Evolutionary conservation across 2,888 invertebrate genomes (phyloP).

Genomic region (Leptinotarsa juncta): DNA sequence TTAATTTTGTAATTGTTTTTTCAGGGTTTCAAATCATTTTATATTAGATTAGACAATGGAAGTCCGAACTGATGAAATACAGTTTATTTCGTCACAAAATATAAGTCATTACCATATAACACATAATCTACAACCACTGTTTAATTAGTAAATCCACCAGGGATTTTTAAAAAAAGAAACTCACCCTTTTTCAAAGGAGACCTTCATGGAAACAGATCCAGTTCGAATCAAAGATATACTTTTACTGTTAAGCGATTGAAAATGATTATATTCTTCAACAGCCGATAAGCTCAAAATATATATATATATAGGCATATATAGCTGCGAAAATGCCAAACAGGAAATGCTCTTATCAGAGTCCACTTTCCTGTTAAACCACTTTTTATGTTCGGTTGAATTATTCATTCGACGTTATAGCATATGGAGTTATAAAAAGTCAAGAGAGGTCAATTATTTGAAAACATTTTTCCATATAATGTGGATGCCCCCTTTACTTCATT

Average conservation of each 20-base stretch:
- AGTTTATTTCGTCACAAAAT: too few relatives aligned
- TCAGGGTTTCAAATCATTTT: too few relatives aligned
- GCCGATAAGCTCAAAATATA: slow-evolving; percentile 30
- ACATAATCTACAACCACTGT: too few relatives aligned
- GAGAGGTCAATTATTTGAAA: slow-evolving; percentile 17
- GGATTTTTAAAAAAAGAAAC: background rate
- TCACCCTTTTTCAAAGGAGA: background rate
- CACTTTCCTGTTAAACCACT: slow-evolving; percentile 53
- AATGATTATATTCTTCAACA: slow-evolving; percentile 33
- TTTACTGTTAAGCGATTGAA: slow-evolving; percentile 31
- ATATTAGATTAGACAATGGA: too few relatives aligned
- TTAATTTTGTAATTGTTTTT: too few relatives aligned
- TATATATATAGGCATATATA: slow-evolving; percentile 42
- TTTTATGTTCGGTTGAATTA: slow-evolving; percentile 45
- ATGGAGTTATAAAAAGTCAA: slow-evolving; percentile 3
- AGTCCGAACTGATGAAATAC: too few relatives aligned
- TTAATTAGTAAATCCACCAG: background rate
- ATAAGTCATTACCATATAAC: too few relatives aligned
- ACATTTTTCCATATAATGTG: background rate
- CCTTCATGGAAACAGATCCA: background rate
- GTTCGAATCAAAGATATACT: slow-evolving; percentile 6
- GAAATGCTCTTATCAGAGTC: slow-evolving; percentile 54
- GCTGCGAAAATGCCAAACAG: slow-evolving; percentile 41
- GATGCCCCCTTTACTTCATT: background rate
- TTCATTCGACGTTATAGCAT: slow-evolving; percentile 38